A percentile compares a stretch with the other conserved stretches of the same genome.
phyloP scores from a whole-genome alignment of 2,797 vertebrate genomes.

The Anguilla pacifica region DNA sequence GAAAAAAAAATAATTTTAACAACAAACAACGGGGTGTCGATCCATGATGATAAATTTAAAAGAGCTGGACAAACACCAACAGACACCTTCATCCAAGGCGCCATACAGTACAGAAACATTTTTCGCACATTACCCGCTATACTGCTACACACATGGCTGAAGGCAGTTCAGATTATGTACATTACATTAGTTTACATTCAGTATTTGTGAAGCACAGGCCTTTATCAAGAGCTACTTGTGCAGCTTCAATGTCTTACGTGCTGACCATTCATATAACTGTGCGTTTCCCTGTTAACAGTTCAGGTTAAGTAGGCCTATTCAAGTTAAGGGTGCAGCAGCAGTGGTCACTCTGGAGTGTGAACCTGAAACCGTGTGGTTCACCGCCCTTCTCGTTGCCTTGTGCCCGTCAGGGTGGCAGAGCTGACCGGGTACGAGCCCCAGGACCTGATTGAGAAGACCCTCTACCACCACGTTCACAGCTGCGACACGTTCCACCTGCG shows the following conservation, averaged over 20 bases:
- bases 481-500: conserved; percentile 96
- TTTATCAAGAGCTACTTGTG: not conserved
- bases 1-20: not conserved
- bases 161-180: not conserved
- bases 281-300: not conserved
- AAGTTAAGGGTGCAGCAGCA: not conserved
- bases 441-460: conserved; percentile 97
- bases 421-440: conserved; percentile 96
- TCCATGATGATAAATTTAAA: not conserved
- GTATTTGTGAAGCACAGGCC: not conserved
- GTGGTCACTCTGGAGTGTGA: not conserved
- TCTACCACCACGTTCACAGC: conserved; percentile 96
- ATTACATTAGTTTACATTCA: not conserved
- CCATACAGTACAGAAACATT: not conserved
- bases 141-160: not conserved
- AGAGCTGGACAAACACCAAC: not conserved
- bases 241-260: not conserved
- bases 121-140: not conserved
- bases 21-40: not conserved
- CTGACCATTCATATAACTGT: not conserved
- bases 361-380: not conserved
- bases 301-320: not conserved
- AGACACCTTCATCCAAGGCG: not conserved
- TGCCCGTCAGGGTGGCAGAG: conserved; percentile 83
- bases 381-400: not conserved